Evolutionary conservation across 2,797 vertebrate species (phyloP).

Genomic region (Sylvia borin): DNA sequence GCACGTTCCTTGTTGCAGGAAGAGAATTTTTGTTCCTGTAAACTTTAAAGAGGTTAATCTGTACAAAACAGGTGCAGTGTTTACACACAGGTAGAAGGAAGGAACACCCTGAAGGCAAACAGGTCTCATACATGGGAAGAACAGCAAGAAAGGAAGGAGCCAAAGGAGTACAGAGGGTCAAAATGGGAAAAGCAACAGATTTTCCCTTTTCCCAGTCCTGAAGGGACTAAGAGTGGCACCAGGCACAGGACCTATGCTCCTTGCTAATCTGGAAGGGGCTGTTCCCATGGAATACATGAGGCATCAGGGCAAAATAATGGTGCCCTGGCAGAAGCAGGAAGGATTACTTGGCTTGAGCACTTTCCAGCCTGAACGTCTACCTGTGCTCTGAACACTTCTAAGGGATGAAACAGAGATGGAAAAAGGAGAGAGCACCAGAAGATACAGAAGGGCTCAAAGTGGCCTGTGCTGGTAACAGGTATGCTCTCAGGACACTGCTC

Average conservation of each 20-base stretch:
- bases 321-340: not conserved
- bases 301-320: not conserved
- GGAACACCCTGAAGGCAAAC: conserved; percentile 60
- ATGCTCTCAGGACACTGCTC: fast-evolving
- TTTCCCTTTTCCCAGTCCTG: not conserved
- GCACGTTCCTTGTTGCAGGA: not conserved
- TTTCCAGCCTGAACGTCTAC: not conserved
- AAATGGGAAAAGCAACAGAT: not conserved
- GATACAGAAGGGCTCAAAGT: not conserved
- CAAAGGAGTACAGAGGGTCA: not conserved
- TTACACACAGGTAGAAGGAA: not conserved
- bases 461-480: not conserved
- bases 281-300: not conserved
- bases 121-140: not conserved
- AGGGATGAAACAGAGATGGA: not conserved
- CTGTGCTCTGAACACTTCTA: not conserved
- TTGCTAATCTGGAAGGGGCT: not conserved
- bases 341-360: fast-evolving
- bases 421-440: not conserved
- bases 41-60: not conserved
- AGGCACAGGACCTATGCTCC: not conserved
- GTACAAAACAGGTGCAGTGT: not conserved
- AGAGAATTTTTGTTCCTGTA: not conserved
- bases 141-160: not conserved
- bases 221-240: not conserved